Base-by-base conservation (phyloP, 2,113 vertebrate genomes). In the Hippocampus zosterae region DNA sequence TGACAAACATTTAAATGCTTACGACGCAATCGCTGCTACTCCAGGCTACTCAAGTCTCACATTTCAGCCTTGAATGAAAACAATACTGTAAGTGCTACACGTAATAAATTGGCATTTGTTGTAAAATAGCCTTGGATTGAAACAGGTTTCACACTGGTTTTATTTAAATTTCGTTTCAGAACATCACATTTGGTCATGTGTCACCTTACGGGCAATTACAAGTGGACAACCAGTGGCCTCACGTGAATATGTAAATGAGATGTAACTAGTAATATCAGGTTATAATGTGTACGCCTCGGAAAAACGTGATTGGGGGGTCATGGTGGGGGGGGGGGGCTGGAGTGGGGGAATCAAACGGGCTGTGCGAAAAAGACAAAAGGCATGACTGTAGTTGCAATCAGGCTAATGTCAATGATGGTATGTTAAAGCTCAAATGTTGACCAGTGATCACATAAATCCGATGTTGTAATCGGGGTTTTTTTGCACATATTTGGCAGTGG, bases 401-500 rank as follows among this genome's bases (percentile, higher is more conserved):
- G 9, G 42, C n/a, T 27, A 25, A 46, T 25, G 23, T 27, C 15
- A 46, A 16, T 8, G 41, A 62, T 12, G 59, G 29, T 16, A 21
- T 10, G 59, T 61, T 61, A 25, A 59, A 59, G 40, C 41, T 44
- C 13, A 13, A 44, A 41, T 46, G 62, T 65, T 65, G 9, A 65
- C n/a, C 62, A 46, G 13, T 27, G n/a, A n/a, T 65, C 41, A 23
- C n/a, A 42, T 42, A 64, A 64, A 64, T 44, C 62, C 40, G 5
- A 64, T n/a, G 12, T 64, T 44, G 23, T 64, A 23, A 65, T 44
- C 62, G 18, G 63, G 18, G 63, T 12, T 42, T n/a, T 63, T 29
- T 44, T 25, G 67, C 48, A 73, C 78, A 61, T 76, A 56, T 27
- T 40, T 65, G 42, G 25, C 41, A 18, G 12, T 37, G 5, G 46